Conservation (phyloP, 2,797 vertebrate species). For the Coregonus sp. region DNA sequence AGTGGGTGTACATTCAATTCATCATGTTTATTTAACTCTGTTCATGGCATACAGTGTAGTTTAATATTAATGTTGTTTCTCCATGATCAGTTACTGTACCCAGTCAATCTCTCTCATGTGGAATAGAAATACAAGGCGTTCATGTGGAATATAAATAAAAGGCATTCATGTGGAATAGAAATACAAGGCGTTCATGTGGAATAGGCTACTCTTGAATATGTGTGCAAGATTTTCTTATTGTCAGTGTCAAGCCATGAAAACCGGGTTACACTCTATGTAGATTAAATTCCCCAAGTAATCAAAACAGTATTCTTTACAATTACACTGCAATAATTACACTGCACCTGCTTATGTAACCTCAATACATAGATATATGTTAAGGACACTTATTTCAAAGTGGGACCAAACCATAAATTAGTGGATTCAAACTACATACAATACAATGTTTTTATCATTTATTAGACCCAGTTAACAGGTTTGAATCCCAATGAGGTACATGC, state of each 20-base stretch:
- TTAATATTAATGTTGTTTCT: conserved; percentile 11
- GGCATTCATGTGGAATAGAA: background rate
- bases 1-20: background rate
- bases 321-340: no score
- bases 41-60: background rate
- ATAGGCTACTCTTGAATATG: background rate
- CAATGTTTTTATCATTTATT: background rate
- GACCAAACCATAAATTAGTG: background rate
- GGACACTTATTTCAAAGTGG: no score
- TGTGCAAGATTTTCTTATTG: background rate
- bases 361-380: no score
- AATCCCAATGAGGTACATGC: background rate
- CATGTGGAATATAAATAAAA: no score
- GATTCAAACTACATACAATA: background rate
- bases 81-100: conserved; percentile 3
- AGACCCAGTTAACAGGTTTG: background rate
- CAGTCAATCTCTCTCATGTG: background rate
- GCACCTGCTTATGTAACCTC: no score
- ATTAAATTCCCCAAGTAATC: background rate
- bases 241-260: background rate
- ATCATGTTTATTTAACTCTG: conserved; percentile 15
- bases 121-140: background rate
- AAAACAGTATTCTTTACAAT: background rate
- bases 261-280: background rate
- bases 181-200: background rate